Evolutionary conservation across 2,113 vertebrate genomes (phyloP).

Genomic region (Pteropus alecto): DNA sequence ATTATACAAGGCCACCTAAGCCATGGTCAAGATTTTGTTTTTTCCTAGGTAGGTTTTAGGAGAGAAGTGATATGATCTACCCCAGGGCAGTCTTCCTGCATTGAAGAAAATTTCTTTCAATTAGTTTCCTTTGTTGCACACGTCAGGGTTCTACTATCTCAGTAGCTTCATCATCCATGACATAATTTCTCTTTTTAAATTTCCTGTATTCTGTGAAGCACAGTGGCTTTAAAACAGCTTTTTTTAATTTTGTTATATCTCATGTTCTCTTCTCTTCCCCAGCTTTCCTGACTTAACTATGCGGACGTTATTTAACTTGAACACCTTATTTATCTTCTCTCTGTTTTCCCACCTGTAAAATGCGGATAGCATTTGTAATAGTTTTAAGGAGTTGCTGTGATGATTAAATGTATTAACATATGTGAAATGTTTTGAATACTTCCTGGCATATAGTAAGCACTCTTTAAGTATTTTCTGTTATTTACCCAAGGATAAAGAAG

Average conservation of each 20-base stretch:
- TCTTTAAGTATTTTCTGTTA: constrained; percentile 6
- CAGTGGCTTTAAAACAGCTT: not conserved
- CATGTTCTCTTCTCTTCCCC: not conserved
- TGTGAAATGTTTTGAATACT: not conserved
- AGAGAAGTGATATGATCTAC: not conserved
- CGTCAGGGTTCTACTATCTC: not conserved
- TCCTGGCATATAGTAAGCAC: not conserved
- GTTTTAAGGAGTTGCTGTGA: not conserved
- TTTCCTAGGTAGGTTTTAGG: not conserved
- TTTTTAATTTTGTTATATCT: not conserved
- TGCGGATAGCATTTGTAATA: not conserved
- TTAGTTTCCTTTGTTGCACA: not conserved
- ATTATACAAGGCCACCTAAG: not conserved
- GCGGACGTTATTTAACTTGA: not conserved
- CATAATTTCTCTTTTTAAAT: not conserved
- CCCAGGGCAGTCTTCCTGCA: not conserved
- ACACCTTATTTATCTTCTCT: not conserved
- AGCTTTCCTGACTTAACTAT: not conserved
- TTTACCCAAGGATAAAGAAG: constrained; percentile 35
- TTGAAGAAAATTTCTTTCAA: not conserved
- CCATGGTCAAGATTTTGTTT: not conserved
- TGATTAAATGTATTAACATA: not conserved
- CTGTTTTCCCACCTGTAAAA: not conserved
- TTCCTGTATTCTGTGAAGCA: not conserved
- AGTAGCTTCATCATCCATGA: not conserved